Conservation (phyloP, 1,140 invertebrate species). For the Bombus ignitus region DNA sequence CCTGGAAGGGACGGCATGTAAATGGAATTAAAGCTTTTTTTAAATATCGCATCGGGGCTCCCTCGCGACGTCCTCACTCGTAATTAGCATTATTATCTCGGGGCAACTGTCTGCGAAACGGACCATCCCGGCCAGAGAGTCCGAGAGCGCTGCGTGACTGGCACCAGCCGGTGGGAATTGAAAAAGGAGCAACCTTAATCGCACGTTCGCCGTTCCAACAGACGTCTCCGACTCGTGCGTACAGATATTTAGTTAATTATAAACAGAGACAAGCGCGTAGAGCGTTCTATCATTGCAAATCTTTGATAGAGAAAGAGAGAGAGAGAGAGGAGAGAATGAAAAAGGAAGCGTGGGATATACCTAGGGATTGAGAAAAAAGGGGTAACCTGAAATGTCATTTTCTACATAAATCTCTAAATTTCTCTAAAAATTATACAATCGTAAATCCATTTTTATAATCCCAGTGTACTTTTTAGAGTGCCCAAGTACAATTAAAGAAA, state of each 20-base stretch:
- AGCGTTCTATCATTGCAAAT: background rate
- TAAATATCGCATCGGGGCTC: slow-evolving; percentile 65
- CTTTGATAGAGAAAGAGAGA: background rate
- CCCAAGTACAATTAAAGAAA: background rate
- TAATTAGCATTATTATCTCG: slow-evolving; percentile 75
- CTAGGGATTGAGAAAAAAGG: background rate
- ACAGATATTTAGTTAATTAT: slow-evolving; percentile 46
- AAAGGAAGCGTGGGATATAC: no score
- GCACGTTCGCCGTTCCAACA: slow-evolving; percentile 46
- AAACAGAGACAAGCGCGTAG: slow-evolving; percentile 10
- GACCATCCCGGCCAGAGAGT: slow-evolving; percentile 37
- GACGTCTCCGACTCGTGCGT: slow-evolving; percentile 37
- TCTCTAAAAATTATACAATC: background rate
- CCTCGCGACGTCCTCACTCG: slow-evolving; percentile 54
- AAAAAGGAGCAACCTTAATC: slow-evolving; percentile 60
- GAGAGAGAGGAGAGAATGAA: background rate
- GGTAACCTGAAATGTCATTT: background rate
- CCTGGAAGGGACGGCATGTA: slow-evolving; percentile 71
- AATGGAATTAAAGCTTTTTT: slow-evolving; percentile 74
- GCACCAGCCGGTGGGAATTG: slow-evolving; percentile 51
- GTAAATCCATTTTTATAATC: background rate
- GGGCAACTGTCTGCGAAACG: slow-evolving; percentile 49
- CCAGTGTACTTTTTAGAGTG: no score
- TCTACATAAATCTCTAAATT: background rate
- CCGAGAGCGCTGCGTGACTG: slow-evolving; percentile 69